Evolutionary conservation across 2,888 invertebrate species (phyloP).

Genomic region (Oscheius myriophilus): DNA sequence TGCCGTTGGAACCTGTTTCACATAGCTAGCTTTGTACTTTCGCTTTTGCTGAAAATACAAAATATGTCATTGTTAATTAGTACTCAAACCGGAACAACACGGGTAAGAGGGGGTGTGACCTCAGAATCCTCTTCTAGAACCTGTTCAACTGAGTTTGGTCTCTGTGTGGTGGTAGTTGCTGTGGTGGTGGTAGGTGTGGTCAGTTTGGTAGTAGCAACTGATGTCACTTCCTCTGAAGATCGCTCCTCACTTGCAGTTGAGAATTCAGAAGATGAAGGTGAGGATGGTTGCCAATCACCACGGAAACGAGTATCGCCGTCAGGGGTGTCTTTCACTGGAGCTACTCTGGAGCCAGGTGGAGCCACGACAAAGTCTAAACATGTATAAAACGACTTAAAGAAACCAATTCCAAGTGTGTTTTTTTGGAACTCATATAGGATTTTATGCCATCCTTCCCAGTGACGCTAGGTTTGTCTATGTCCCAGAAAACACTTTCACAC

Average conservation of each 20-base stretch:
- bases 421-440: too few species aligned
- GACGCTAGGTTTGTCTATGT: too few species aligned
- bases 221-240: neutral
- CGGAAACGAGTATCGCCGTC: too few species aligned
- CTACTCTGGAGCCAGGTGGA: slow-evolving; percentile 5
- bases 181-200: neutral
- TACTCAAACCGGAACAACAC: neutral
- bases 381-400: too few species aligned
- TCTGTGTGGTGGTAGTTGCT: neutral
- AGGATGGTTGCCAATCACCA: neutral
- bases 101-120: neutral
- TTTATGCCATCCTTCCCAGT: too few species aligned
- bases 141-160: slow-evolving; percentile 1
- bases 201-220: neutral
- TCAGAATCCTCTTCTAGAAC: slow-evolving; percentile 9
- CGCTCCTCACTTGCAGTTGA: slow-evolving; percentile 3
- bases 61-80: neutral
- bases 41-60: neutral
- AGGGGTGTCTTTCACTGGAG: neutral
- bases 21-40: slow-evolving; percentile 11
- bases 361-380: slow-evolving; percentile 10
- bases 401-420: too few species aligned
- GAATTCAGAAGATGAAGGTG: slow-evolving; percentile 3
- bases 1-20: slow-evolving; percentile 9
- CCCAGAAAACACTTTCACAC: too few species aligned